Evolutionary conservation across 2,797 vertebrate species (phyloP).

Genomic region (Diplodus puntazzo): DNA sequence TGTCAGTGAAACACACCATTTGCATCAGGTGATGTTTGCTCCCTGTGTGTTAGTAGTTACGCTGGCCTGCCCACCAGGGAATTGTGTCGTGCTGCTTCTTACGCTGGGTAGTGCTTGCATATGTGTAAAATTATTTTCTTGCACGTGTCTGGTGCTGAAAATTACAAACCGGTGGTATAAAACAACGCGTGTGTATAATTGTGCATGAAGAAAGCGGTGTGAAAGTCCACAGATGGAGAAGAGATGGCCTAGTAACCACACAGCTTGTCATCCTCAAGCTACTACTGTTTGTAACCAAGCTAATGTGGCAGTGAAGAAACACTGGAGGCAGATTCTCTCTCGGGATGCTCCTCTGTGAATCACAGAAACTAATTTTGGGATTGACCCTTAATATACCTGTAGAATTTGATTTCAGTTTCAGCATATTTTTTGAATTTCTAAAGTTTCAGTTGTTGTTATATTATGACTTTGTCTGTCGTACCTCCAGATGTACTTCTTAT

Average conservation of each 20-base stretch:
- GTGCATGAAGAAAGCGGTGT: conserved; percentile 38
- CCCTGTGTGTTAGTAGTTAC: conserved; percentile 4
- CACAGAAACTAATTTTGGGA: background rate
- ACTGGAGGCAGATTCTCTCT: conserved; percentile 17
- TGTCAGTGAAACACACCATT: conserved; percentile 35
- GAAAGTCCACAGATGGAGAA: conserved; percentile 74
- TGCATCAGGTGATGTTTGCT: background rate
- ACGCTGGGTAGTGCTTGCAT: conserved; percentile 2
- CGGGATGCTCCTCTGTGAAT: conserved; percentile 10
- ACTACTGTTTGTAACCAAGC: conserved; percentile 43
- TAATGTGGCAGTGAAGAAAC: conserved; percentile 41
- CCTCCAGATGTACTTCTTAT: background rate
- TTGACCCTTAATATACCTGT: background rate
- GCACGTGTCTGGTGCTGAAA: conserved; percentile 11
- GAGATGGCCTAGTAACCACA: conserved; percentile 63
- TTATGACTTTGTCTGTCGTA: no score
- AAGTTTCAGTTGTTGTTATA: background rate
- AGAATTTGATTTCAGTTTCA: background rate
- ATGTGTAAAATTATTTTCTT: conserved; percentile 18
- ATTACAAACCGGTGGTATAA: conserved; percentile 20
- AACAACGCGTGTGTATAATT: conserved; percentile 22
- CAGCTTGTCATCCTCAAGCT: conserved; percentile 56
- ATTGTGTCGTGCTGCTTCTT: background rate
- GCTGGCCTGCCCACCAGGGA: background rate
- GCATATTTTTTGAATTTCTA: background rate